A percentile compares a stretch with the other conserved stretches of the same genome.
Evolutionary conservation across 2,113 vertebrate genomes (phyloP).

Genomic region (Delphinus delphis): DNA sequence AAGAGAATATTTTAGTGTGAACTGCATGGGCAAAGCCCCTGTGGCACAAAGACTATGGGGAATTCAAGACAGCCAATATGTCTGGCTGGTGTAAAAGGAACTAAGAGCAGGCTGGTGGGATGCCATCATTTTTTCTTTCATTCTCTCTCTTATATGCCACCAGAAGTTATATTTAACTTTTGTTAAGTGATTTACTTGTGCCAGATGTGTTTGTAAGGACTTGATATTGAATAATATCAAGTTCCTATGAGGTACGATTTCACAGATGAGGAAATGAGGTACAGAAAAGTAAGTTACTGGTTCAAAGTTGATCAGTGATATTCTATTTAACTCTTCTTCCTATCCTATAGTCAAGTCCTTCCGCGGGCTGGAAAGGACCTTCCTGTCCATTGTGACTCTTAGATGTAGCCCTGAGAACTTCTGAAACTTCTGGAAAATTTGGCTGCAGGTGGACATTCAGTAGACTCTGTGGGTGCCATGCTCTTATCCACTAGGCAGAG

Average conservation of each 20-base stretch:
- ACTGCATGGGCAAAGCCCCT: not conserved
- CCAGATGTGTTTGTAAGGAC: not conserved
- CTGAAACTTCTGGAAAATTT: not conserved
- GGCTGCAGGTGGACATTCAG: not conserved
- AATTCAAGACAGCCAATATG: not conserved
- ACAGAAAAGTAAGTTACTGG: constrained; percentile 3
- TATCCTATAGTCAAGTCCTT: not conserved
- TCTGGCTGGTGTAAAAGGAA: not conserved
- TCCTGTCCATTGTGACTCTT: not conserved
- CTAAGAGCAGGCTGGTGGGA: not conserved
- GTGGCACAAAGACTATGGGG: not conserved
- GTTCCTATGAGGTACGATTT: not conserved
- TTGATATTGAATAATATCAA: constrained; percentile 6
- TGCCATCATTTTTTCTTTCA: not conserved
- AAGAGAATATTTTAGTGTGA: constrained; percentile 6
- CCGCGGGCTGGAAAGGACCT: not conserved
- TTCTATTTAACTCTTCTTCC: not conserved
- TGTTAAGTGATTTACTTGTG: not conserved
- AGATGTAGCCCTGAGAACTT: not conserved
- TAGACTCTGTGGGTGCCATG: not conserved
- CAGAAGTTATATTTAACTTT: not conserved
- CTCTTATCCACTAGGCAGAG: not conserved
- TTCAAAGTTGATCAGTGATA: constrained; percentile 14
- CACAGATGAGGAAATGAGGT: constrained; percentile 11
- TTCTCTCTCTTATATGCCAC: not conserved